These are phyloP conservation scores for Marasmarcha lunaedactyla DNA, from an alignment of 2,888 invertebrate genomes.

Conservation along the genomic window DNA sequence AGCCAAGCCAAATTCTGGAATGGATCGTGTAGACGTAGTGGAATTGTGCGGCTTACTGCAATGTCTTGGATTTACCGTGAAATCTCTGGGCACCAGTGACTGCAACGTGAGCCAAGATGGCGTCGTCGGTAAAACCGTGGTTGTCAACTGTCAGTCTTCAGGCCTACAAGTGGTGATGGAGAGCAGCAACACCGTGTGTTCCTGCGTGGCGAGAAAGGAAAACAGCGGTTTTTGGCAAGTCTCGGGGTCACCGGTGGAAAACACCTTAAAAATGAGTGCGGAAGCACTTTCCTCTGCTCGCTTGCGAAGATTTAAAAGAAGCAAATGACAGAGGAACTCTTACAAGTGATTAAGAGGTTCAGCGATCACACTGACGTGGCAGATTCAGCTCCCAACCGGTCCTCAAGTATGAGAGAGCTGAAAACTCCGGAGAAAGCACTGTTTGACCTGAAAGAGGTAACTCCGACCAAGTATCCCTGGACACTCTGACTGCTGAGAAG, in stretches of 20 bases:
- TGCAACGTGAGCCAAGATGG: constrained; percentile 36
- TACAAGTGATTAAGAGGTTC: constrained; percentile 42
- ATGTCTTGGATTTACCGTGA: constrained; percentile 51
- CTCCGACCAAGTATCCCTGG: constrained; percentile 56
- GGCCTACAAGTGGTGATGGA: constrained; percentile 54
- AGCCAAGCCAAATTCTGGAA: too few species aligned
- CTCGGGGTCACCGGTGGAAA: constrained; percentile 47
- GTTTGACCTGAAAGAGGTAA: constrained; percentile 28
- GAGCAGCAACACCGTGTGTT: constrained; percentile 34
- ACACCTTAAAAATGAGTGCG: constrained; percentile 51
- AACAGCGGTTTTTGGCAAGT: constrained; percentile 58
- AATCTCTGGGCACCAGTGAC: constrained; percentile 38
- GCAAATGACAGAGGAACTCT: constrained; percentile 37
- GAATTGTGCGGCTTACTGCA: constrained; percentile 51
- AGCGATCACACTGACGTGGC: constrained; percentile 30
- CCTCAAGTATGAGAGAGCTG: constrained; percentile 35
- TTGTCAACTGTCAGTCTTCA: constrained; percentile 51
- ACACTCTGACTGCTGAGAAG: constrained; percentile 37
- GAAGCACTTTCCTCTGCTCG: constrained; percentile 44
- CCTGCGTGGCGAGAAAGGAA: constrained; percentile 41
- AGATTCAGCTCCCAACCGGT: constrained; percentile 17
- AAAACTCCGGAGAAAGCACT: constrained; percentile 44
- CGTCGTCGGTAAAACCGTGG: constrained; percentile 32
- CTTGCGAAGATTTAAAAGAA: constrained; percentile 43
- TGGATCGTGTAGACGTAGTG: constrained; percentile 47